phyloP scores from a whole-genome alignment of 2,797 vertebrate genomes.

The Limosa lapponica region DNA sequence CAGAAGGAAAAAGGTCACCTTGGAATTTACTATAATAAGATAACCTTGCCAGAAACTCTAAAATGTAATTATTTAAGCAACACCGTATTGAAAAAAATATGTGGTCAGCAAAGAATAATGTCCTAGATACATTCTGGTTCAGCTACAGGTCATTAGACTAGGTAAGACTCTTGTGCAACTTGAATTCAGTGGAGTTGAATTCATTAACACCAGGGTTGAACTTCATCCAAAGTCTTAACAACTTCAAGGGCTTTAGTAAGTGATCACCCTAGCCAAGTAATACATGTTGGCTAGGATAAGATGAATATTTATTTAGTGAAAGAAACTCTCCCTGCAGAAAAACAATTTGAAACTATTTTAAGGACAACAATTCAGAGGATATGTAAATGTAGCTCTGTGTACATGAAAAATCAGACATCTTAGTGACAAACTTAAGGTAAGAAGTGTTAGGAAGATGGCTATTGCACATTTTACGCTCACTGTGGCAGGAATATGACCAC shows the following conservation, averaged over 20 bases:
- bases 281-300: neutral
- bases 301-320: slow-evolving; percentile 7
- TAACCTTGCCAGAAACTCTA: slow-evolving; percentile 27
- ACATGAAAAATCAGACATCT: neutral
- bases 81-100: slow-evolving; percentile 13
- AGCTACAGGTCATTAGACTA: slow-evolving; percentile 16
- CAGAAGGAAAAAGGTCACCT: slow-evolving; percentile 20
- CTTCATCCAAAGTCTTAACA: slow-evolving; percentile 29
- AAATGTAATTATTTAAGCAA: slow-evolving; percentile 26
- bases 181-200: slow-evolving; percentile 22
- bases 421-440: neutral
- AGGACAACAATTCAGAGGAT: neutral
- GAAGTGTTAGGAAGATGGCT: neutral
- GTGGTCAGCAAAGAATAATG: slow-evolving; percentile 10
- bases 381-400: neutral
- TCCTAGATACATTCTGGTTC: slow-evolving; percentile 8
- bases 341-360: neutral
- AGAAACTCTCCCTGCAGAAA: neutral
- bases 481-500: neutral
- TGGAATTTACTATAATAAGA: neutral
- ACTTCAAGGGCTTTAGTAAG: slow-evolving; percentile 15
- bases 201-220: slow-evolving; percentile 47
- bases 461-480: neutral
- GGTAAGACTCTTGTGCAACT: slow-evolving; percentile 3
- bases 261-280: slow-evolving; percentile 13